Base-by-base conservation (phyloP, 2,888 invertebrate species). In the Galeopsomyia nigrocyanea region DNA sequence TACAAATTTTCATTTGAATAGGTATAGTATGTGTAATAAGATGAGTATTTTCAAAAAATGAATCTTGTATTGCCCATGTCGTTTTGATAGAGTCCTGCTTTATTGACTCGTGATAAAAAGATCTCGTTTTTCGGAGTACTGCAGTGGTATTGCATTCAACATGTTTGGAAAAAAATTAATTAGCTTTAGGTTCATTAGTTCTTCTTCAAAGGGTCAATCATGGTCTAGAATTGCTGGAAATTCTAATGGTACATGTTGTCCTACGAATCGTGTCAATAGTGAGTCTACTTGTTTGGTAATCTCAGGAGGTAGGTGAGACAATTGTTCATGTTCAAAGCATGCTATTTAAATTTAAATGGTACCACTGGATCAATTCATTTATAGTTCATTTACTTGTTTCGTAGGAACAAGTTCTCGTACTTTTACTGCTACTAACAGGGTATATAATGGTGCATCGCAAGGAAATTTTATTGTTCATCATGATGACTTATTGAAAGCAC, bases 401-500 rank as follows among this genome's bases (percentile, higher is more conserved):
- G 10, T 22, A 71, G 74, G 55, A 17, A 19, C 5, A 19, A 49
- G 13, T 3, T 1, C 22, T 50, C n/a, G 26, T 39, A 39, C 9
- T 67, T 49, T 58, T 14, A n/a, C 22, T 21, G 13, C 14, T 14
- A 46, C 16, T 49, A 64, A 47, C 50, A 17, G 21, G 0, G 22
- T 26, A 17, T 10, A 13, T 39, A 65, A 60, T 58, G 50, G 2
- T 65, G 57, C 53, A 55, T 58, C 53, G 58, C 69, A 71, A 66
- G 56, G 26, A 63, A 74, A 70, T 58, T 51, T 79, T 1, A 77
- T 75, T 61, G 50, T 84, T 16, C 58, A 78, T 77, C 84, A 83
- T 67, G 74, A 82, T n/a, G 80, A 80, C 14, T 47, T 84, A 68
- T 26, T 81, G 46, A 86, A 89, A 78, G 85, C 87, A 19, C 82